A percentile compares a stretch with the other conserved stretches of the same genome.
These are phyloP conservation scores for Sympetrum striolatum DNA, from an alignment of 2,888 invertebrate genomes.

Conservation along the genomic window DNA sequence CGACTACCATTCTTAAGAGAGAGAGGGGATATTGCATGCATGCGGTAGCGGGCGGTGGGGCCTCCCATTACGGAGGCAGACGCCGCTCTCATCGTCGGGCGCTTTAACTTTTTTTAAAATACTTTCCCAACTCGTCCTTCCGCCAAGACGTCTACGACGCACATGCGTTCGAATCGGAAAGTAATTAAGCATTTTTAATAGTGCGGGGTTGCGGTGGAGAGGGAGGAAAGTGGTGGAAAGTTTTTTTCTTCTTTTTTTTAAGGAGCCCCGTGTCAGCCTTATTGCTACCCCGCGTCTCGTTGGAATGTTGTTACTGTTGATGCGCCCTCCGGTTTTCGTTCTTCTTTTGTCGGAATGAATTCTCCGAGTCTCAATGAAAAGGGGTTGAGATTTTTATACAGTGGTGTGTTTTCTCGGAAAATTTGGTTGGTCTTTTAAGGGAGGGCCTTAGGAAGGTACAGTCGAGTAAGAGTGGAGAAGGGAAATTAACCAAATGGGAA, in stretches of 20 bases:
- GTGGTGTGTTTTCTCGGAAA: no score
- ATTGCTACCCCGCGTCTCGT: neutral
- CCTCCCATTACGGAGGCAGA: neutral
- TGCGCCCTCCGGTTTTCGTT: no score
- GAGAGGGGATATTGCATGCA: neutral
- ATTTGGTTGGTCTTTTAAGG: no score
- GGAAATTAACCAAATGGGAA: no score
- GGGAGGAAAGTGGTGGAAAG: neutral
- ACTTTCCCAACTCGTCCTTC: neutral
- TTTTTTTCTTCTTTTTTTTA: neutral
- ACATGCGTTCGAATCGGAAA: neutral
- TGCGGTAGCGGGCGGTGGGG: neutral
- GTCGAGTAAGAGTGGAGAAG: no score
- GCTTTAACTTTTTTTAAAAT: neutral
- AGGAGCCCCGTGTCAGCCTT: neutral
- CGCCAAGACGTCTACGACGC: neutral
- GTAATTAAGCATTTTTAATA: neutral
- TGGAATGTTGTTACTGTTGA: no score
- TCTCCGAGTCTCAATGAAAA: no score
- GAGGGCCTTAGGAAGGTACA: no score
- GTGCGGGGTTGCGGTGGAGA: neutral
- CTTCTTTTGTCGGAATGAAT: no score
- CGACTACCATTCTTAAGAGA: neutral
- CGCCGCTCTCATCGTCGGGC: neutral
- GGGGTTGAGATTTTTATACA: no score